Conservation (phyloP, 2,797 vertebrate species). For the Poliocrania exsul region DNA sequence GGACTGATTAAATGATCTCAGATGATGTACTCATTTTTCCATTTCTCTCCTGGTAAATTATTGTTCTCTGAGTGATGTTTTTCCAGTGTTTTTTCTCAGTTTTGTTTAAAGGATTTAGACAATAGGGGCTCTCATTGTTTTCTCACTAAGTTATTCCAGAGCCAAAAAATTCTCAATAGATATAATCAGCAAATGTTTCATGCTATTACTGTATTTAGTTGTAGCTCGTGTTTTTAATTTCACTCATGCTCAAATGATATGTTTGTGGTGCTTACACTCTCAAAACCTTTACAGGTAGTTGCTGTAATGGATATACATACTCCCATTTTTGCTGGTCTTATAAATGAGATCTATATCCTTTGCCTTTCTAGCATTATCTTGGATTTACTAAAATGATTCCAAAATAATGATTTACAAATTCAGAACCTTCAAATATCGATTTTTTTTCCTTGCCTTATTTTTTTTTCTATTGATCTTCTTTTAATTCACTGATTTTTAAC, state of each 20-base stretch:
- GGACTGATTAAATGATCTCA: constrained; percentile 9
- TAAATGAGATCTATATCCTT: not conserved
- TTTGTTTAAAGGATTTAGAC: constrained; percentile 38
- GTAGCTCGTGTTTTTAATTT: not conserved
- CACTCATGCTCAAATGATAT: not conserved
- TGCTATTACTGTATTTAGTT: not conserved
- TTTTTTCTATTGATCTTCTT: not conserved
- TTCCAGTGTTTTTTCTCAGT: constrained; percentile 30
- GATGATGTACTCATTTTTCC: constrained; percentile 6
- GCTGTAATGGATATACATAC: not conserved
- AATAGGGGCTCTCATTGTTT: constrained; percentile 29
- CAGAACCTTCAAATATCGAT: not conserved
- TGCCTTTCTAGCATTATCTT: not conserved
- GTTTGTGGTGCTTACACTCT: not conserved
- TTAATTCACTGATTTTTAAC: not conserved
- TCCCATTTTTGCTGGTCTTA: not conserved
- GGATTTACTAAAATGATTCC: not conserved
- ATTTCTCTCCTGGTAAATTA: not conserved
- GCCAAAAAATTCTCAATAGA: constrained; percentile 5
- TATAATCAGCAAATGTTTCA: not conserved
- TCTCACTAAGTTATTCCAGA: constrained; percentile 11
- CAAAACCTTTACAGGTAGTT: not conserved
- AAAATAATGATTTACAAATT: not conserved
- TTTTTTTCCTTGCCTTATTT: not conserved
- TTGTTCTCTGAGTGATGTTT: constrained; percentile 16